Evolutionary conservation across 2,113 vertebrate species (phyloP).

Genomic region (Vidua chalybeata): DNA sequence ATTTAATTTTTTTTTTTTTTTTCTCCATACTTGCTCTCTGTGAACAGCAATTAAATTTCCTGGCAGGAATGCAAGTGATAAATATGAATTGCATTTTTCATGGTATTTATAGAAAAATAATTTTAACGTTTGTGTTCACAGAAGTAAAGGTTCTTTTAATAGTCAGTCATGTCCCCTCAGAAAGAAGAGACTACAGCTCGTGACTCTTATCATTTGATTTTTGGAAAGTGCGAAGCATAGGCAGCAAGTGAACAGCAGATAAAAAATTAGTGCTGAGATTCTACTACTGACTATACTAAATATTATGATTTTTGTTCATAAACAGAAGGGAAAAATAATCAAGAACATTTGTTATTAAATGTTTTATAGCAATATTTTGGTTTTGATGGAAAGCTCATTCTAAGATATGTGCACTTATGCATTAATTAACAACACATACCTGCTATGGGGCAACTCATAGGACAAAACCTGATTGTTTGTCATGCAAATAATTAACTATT

Average conservation of each 20-base stretch:
- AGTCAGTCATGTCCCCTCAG: neutral
- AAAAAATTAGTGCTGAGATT: neutral
- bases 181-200: neutral
- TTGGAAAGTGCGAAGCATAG: neutral
- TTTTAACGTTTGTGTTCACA: neutral
- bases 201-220: neutral
- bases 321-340: neutral
- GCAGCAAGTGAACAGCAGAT: neutral
- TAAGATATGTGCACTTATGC: neutral
- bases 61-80: neutral
- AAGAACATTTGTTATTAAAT: neutral
- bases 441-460: neutral
- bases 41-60: constrained; percentile 27
- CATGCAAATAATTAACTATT: neutral
- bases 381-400: neutral
- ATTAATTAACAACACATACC: neutral
- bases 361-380: neutral
- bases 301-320: neutral
- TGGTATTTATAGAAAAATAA: constrained; percentile 25
- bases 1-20: constrained; percentile 29
- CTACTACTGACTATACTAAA: neutral
- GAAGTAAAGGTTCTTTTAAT: neutral
- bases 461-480: neutral
- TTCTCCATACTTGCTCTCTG: neutral
- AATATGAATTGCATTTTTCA: neutral